These are phyloP conservation scores for Coptodon rendalli DNA, from an alignment of 2,113 vertebrate genomes.

Conservation along the genomic window DNA sequence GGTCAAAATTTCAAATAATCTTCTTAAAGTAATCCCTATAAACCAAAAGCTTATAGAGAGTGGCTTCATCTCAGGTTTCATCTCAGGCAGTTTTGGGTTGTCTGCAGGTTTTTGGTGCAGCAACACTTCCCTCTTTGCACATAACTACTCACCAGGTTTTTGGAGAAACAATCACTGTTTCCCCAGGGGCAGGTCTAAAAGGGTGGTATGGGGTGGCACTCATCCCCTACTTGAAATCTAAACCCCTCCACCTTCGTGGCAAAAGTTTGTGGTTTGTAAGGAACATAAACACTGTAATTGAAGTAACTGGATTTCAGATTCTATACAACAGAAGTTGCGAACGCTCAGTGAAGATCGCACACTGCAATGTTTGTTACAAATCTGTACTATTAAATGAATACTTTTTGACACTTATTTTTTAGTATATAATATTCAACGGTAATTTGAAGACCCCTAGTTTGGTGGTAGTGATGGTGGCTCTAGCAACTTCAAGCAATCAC, in stretches of 20 bases:
- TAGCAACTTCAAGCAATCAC: neutral
- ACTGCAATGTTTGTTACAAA: neutral
- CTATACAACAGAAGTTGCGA: rapidly evolving
- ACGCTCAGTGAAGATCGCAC: rapidly evolving
- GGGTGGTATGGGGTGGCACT: neutral
- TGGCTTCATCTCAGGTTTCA: neutral
- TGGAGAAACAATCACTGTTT: neutral
- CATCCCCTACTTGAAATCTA: neutral
- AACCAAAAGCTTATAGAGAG: neutral
- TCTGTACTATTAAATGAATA: neutral
- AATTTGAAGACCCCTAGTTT: neutral
- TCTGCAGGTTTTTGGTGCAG: neutral
- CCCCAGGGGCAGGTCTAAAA: neutral
- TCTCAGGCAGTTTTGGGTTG: neutral
- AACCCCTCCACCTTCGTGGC: neutral
- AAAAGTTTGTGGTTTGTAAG: neutral
- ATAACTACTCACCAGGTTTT: neutral
- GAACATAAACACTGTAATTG: neutral
- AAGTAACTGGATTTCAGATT: neutral
- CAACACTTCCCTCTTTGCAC: neutral
- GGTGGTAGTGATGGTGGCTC: neutral
- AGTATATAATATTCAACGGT: neutral
- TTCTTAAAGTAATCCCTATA: neutral
- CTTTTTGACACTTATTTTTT: neutral
- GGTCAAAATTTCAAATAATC: neutral